Percentiles rank a stretch among this genome's conserved stretches.
phyloP scores from a whole-genome alignment of 2,888 invertebrate species.

The Oeneis ivallda region DNA sequence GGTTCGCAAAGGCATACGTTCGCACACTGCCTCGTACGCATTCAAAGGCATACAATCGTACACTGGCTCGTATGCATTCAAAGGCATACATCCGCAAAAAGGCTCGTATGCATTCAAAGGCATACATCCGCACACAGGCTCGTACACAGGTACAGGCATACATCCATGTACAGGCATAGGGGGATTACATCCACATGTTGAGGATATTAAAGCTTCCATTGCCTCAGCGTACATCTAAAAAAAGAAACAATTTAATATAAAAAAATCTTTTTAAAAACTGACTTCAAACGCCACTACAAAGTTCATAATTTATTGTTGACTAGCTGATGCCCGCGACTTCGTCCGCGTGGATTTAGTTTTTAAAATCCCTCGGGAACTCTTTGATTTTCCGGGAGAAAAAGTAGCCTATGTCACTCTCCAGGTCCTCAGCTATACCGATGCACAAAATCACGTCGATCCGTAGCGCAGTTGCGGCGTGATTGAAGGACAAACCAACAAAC shows the following conservation, averaged over 20 bases:
- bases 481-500: no score
- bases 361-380: no score
- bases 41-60: slow-evolving; percentile 8
- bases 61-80: background rate
- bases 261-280: no score
- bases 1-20: background rate
- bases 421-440: no score
- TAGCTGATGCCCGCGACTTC: no score
- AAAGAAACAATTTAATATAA: background rate
- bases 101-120: background rate
- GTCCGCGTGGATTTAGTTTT: no score
- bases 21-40: background rate
- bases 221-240: background rate
- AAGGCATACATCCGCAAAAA: background rate
- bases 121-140: slow-evolving; percentile 3
- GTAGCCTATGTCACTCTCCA: no score
- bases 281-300: no score
- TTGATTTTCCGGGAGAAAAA: no score
- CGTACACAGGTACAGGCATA: background rate
- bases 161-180: background rate
- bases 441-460: no score
- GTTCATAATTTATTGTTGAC: no score
- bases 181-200: background rate
- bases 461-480: no score
- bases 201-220: background rate